Conservation (phyloP, 2,888 invertebrate genomes). For the Drosophila aldrichi region DNA sequence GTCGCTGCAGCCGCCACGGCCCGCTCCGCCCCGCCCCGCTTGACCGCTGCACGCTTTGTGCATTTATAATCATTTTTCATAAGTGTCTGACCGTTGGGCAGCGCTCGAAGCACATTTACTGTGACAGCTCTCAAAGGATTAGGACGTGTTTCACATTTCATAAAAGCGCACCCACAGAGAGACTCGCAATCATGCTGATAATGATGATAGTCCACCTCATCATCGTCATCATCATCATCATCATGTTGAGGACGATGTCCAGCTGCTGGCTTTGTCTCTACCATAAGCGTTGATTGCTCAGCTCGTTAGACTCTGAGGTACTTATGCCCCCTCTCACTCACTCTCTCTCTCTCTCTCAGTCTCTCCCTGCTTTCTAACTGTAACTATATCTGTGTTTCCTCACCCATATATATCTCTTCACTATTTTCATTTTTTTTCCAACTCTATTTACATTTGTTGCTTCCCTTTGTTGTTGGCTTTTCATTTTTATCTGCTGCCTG, state of each 20-base stretch:
- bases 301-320: conserved; percentile 44
- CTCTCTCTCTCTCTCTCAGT: background rate
- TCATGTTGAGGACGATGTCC: conserved; percentile 7
- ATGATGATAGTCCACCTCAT: conserved; percentile 19
- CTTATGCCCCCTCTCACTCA: background rate
- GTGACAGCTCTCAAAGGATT: conserved; percentile 83
- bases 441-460: conserved; percentile 34
- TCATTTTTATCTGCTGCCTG: conserved; percentile 32
- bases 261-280: conserved; percentile 36
- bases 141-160: conserved; percentile 83
- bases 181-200: conserved; percentile 21
- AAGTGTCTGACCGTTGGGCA: conserved; percentile 67
- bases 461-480: conserved; percentile 24
- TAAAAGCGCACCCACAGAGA: conserved; percentile 55
- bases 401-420: background rate
- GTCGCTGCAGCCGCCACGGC: background rate
- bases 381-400: background rate
- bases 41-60: conserved; percentile 69
- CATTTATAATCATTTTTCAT: conserved; percentile 81
- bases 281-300: conserved; percentile 53
- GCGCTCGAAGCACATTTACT: conserved; percentile 65
- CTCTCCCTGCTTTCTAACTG: background rate
- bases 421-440: conserved; percentile 19
- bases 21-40: background rate
- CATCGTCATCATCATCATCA: conserved; percentile 7